Evolutionary conservation across 2,113 vertebrate species (phyloP), one percentile per base, ranked within the genome.

Genomic region (Zapornia atra): DNA sequence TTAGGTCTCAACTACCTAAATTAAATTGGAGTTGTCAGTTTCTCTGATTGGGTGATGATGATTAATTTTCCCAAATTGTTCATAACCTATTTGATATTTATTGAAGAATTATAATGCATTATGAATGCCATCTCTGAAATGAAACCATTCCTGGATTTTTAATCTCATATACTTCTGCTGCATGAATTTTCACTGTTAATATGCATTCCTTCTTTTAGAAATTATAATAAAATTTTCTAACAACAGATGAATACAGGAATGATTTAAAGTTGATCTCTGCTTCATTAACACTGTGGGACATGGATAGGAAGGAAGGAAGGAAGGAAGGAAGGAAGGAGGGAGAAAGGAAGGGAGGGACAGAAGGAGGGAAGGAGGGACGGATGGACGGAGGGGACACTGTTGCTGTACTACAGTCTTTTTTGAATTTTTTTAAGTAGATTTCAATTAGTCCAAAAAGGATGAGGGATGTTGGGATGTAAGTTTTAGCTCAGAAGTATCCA

Each of bases 51-150:
- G 31, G 38, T 71, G 42, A 57, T 93, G 54, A 93, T 76, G 66
- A 63, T 21, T 96, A 88, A 92, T 98, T 98, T 97, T 90, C 83
- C 88, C 68, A 96, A 96, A 95, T 77, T 83, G 82, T 95, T 94
- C 93, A 91, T 94, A 77, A 91, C 54, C 33, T 94, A 91, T 98
- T 97, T 98, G 92, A 94, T 98, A 98, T 97, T 98, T 98, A 96
- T 94, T 87, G 95, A 97, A 94, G 66, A 96, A 96, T 97, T 96
- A 98, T 91, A 89, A 98, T 96, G 50, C 16, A 80, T 29, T 75
- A 86, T 92, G 91, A 97, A 96, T 96, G 90, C 65, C 90, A 96
- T 96, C 87, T 97, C 88, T 88, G 82, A 97, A 97, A 96, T 57
- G 25, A 93, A 97, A 96, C 46, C 40, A 96, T 96, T 70, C 72